Evolutionary conservation across 1,140 invertebrate genomes (phyloP), one percentile per base, ranked within the genome.

Genomic region (Tetranychus cinnabarinus): DNA sequence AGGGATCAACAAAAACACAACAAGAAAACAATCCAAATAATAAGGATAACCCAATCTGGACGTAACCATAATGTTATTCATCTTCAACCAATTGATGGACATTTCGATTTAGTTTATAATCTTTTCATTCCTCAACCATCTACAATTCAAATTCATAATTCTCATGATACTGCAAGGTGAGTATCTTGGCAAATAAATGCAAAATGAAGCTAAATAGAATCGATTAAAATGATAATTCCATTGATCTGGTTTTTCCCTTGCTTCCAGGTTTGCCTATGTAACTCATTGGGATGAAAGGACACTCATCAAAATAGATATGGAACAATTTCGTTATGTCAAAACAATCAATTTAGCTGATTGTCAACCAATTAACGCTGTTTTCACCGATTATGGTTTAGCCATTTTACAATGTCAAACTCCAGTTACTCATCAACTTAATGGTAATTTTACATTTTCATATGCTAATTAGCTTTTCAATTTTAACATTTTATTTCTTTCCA

Each of bases 71-170:
- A 82, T 67, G 81, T 82, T 0, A 82, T 86, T 1, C 83, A 86
- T 69, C 82, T 82, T 0, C 82, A 85, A 68, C 83, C 84, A 2
- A 81, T 86, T 39, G 82, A 84, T 67, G 82, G 82, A 6, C 81
- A 84, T 68, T 85, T 86, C 70, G 83, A 85, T 72, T 73, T 84
- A 58, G 83, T 86, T n/a, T 64, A 62, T 39, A 47, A 64, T 62
- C 34, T 64, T 8, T 64, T 64, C 34, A 50, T 64, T n/a, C 63
- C 63, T 15, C 15, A 60, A 39, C 35, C 59, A 36, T 37, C 33
- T 8, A 23, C 46, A 15, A 34, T 60, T 37, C 31, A 37, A 54
- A 34, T n/a, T 7, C 33, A 60, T 34, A n/a, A 50, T 35, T 60
- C 23, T 23, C 50, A 60, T 34, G 34, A 35, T 31, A 60, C 50